Evolutionary conservation across 2,113 vertebrate species (phyloP).

Genomic region (Microtus ochrogaster): DNA sequence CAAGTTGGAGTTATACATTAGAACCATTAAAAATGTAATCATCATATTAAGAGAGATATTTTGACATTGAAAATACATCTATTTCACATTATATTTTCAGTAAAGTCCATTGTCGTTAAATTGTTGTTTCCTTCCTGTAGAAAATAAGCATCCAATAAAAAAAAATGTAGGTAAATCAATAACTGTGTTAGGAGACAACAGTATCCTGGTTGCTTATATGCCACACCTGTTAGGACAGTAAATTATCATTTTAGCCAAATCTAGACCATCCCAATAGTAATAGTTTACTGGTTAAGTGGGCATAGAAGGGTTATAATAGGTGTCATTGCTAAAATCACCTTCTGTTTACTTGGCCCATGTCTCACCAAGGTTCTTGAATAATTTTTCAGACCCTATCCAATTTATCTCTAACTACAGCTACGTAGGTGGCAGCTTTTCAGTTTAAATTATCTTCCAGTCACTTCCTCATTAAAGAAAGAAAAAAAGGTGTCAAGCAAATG

Average conservation of each 20-base stretch:
- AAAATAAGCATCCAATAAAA: conserved; percentile 20
- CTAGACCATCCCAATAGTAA: not conserved
- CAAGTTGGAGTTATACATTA: not conserved
- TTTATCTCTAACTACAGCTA: conserved; percentile 56
- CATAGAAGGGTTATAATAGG: not conserved
- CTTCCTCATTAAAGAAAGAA: conserved; percentile 72
- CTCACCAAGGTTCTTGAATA: conserved; percentile 37
- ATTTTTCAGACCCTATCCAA: conserved; percentile 66
- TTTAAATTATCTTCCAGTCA: conserved; percentile 73
- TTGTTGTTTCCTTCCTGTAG: not conserved
- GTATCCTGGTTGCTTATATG: not conserved
- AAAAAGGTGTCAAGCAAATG: conserved; percentile 64
- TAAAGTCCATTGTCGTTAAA: not conserved
- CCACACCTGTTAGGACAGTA: not conserved
- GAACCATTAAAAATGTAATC: not conserved
- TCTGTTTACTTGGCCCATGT: conserved; percentile 19
- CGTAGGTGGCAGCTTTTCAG: conserved; percentile 65
- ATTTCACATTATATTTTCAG: not conserved
- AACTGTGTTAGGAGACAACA: not conserved
- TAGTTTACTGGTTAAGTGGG: not conserved
- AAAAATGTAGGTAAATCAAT: not conserved
- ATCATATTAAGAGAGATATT: not conserved
- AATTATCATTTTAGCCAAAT: not conserved
- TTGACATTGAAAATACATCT: not conserved
- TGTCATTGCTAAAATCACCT: not conserved